Base-by-base conservation (phyloP, 2,797 vertebrate genomes). In the Pipistrellus pygmaeus region DNA sequence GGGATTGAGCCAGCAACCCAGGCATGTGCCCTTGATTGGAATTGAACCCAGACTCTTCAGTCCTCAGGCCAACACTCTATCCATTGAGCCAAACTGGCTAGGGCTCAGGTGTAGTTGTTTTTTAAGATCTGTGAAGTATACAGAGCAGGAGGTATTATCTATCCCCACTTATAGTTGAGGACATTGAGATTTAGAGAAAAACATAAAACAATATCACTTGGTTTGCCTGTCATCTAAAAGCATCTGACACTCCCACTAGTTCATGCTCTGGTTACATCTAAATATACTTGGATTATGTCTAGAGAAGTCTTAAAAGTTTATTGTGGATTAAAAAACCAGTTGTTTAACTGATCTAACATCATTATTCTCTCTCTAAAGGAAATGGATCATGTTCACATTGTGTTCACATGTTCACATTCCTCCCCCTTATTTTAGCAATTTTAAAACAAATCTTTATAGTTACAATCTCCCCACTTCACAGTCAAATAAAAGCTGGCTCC, bases 381-480 rank as follows among this genome's bases (percentile, higher is more conserved):
- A 92, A 72, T 62, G 20, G 46, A 73, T 85, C 15, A 21, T 64
- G 25, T 89, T 93, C 93, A 92, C 82, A 76, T 78, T 75, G 15
- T 93, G 48, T n/a, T n/a, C n/a, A n/a, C 15, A 21, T 64, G 25
- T 89, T 93, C 93, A 92, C 82, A 76, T 78, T 14, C 48, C 48
- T 4, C 7, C 20, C 18, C 41, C 32, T 82, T 88, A 82, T 75
- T 95, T 72, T 84, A 69, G 12, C n/a, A 3, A n/a, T 80, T 84
- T 75, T 77, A 51, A 81, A 96, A 77, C 0, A 85, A 55, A 86
- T 83, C 60, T 72, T 51, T 85, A 51, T 30, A 88, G 55, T 41
- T 78, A 38, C 66, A 44, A 72, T 92, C 64, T 96, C 3, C 57
- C 35, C 32, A 80, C 72, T 91, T 92, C 76, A 90, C 25, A 80